These are phyloP conservation scores for Drosophila persimilis DNA, from an alignment of 1,140 invertebrate genomes.

Conservation along the genomic window DNA sequence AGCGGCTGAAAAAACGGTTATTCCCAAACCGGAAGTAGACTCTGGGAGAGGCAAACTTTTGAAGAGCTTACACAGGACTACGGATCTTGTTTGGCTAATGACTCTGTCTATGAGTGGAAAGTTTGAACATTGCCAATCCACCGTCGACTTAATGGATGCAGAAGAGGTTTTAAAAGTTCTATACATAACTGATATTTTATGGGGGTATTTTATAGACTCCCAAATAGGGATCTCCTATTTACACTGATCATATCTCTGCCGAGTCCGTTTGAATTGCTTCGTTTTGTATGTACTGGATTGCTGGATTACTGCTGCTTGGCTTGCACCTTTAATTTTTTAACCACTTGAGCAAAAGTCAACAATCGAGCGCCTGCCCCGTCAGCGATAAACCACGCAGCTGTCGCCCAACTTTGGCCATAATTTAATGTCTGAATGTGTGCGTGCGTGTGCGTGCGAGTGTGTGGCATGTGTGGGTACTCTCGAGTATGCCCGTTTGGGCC, in stretches of 20 bases:
- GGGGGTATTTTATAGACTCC: no score
- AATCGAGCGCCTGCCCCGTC: slow-evolving; percentile 67
- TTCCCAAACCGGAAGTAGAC: slow-evolving; percentile 2
- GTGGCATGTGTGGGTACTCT: slow-evolving; percentile 19
- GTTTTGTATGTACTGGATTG: slow-evolving; percentile 21
- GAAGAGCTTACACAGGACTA: neutral
- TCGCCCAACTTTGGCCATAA: slow-evolving; percentile 80
- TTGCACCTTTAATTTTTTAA: slow-evolving; percentile 60
- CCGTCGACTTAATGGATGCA: no score
- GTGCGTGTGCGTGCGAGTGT: slow-evolving; percentile 21
- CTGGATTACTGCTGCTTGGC: slow-evolving; percentile 25
- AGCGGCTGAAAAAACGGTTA: slow-evolving; percentile 33
- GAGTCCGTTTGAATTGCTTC: neutral
- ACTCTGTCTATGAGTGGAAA: no score
- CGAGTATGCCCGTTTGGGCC: slow-evolving; percentile 6
- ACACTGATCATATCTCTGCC: no score
- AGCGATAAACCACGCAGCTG: slow-evolving; percentile 80
- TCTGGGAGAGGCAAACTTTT: slow-evolving; percentile 15
- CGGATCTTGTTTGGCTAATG: slow-evolving; percentile 1
- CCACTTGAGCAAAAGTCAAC: slow-evolving; percentile 75
- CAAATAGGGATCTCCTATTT: no score
- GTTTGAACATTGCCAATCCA: no score
- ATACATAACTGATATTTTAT: no score
- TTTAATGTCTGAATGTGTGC: slow-evolving; percentile 63
- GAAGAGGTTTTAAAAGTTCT: no score